phyloP scores from a whole-genome alignment of 2,797 vertebrate species.

The Rachycentron canadum region DNA sequence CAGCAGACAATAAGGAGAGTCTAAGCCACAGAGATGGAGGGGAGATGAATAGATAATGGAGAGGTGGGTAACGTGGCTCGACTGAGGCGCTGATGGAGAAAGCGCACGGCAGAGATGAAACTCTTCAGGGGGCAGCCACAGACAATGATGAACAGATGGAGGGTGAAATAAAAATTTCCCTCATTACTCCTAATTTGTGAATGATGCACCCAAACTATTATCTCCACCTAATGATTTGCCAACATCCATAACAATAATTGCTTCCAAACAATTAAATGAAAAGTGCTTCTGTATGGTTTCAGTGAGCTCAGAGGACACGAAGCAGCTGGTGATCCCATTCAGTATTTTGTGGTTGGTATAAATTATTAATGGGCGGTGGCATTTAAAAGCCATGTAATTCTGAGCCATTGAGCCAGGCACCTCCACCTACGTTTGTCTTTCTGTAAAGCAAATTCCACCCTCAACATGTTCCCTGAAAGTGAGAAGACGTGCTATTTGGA shows the following conservation, averaged over 20 bases:
- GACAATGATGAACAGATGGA: constrained; percentile 59
- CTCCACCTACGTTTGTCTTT: constrained; percentile 13
- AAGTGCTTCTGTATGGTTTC: constrained; percentile 32
- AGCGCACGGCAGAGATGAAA: constrained; percentile 22
- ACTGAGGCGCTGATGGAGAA: constrained; percentile 24
- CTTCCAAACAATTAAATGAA: constrained; percentile 45
- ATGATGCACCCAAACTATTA: constrained; percentile 46
- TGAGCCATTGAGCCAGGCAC: constrained; percentile 17
- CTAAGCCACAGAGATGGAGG: constrained; percentile 10
- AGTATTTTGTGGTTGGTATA: constrained; percentile 27
- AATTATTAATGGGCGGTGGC: constrained; percentile 49
- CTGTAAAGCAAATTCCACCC: constrained; percentile 9
- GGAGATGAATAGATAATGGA: constrained; percentile 37
- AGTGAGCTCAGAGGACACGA: constrained; percentile 19
- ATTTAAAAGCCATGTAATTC: constrained; percentile 39
- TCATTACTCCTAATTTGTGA: constrained; percentile 53
- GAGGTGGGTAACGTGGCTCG: constrained; percentile 40
- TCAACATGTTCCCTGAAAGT: background rate
- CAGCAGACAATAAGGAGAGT: constrained; percentile 31
- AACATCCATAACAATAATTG: constrained; percentile 52
- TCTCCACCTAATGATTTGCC: constrained; percentile 46
- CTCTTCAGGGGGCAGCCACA: constrained; percentile 16
- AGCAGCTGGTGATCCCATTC: constrained; percentile 53
- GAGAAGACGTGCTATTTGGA: background rate
- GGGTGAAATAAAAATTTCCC: constrained; percentile 29